Percentiles rank a stretch among this genome's conserved stretches.
phyloP scores from a whole-genome alignment of 2,113 vertebrate genomes.

The Alosa alosa region DNA sequence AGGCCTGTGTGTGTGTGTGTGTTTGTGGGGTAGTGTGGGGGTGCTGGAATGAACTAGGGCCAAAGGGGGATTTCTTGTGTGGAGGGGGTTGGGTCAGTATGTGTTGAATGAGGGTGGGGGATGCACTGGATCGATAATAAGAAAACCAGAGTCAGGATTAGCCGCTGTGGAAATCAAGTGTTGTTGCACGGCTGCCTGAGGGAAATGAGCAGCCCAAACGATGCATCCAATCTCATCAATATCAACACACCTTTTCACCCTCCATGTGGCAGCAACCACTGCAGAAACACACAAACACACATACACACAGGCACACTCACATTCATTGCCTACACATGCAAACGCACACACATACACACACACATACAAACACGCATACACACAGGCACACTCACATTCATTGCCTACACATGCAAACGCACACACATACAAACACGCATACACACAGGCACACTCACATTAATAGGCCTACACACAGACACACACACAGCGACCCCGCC shows the following conservation, averaged over 20 bases:
- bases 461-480: background rate
- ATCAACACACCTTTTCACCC: slow-evolving; percentile 42
- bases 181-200: slow-evolving; percentile 54
- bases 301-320: background rate
- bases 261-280: slow-evolving; percentile 21
- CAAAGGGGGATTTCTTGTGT: background rate
- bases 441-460: too few species aligned
- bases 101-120: background rate
- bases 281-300: background rate
- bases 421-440: background rate
- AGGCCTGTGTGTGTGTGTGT: background rate
- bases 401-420: background rate
- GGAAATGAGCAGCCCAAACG: slow-evolving; percentile 54
- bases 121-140: slow-evolving; percentile 4
- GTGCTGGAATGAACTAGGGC: too few species aligned
- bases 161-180: slow-evolving; percentile 54
- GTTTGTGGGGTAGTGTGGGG: background rate
- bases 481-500: background rate
- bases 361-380: background rate
- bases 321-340: background rate
- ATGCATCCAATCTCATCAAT: slow-evolving; percentile 63
- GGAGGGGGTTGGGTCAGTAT: background rate
- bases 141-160: slow-evolving; percentile 37
- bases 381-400: background rate
- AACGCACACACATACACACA: background rate